phyloP scores from a whole-genome alignment of 2,113 vertebrate genomes.

The Centropristis striata region DNA sequence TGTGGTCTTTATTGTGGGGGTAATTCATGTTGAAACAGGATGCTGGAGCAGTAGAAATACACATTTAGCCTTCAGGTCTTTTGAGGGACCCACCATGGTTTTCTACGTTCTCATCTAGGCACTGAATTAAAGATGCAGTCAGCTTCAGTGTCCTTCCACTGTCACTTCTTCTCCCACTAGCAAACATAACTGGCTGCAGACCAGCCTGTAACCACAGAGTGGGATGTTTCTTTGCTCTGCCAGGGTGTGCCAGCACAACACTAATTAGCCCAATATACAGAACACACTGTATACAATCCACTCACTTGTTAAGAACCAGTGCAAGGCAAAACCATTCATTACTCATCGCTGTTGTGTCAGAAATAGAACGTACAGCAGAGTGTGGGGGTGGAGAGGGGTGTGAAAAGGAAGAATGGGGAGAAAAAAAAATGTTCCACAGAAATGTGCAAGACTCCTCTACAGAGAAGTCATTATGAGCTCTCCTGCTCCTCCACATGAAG shows the following conservation, averaged over 20 bases:
- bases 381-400: slow-evolving; percentile 65
- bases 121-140: background rate
- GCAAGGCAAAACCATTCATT: slow-evolving; percentile 73
- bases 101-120: background rate
- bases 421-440: slow-evolving; percentile 46
- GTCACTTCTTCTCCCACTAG: slow-evolving; percentile 30
- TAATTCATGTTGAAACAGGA: background rate
- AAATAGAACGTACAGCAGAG: slow-evolving; percentile 71
- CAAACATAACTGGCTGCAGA: slow-evolving; percentile 40
- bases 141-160: slow-evolving; percentile 16
- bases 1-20: background rate
- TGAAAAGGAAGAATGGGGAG: slow-evolving; percentile 52
- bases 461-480: slow-evolving; percentile 63
- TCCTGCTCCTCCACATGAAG: slow-evolving; percentile 54
- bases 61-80: background rate
- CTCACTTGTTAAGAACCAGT: slow-evolving; percentile 71
- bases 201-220: slow-evolving; percentile 47
- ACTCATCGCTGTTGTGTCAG: slow-evolving; percentile 74
- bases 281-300: slow-evolving; percentile 67
- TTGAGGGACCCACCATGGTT: background rate
- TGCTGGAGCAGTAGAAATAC: background rate
- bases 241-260: slow-evolving; percentile 55
- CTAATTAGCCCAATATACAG: slow-evolving; percentile 73
- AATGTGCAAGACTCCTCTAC: slow-evolving; percentile 47
- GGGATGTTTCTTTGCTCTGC: slow-evolving; percentile 47